Evolutionary conservation across 2,797 vertebrate species (phyloP).

Genomic region (Pangasius djambal): DNA sequence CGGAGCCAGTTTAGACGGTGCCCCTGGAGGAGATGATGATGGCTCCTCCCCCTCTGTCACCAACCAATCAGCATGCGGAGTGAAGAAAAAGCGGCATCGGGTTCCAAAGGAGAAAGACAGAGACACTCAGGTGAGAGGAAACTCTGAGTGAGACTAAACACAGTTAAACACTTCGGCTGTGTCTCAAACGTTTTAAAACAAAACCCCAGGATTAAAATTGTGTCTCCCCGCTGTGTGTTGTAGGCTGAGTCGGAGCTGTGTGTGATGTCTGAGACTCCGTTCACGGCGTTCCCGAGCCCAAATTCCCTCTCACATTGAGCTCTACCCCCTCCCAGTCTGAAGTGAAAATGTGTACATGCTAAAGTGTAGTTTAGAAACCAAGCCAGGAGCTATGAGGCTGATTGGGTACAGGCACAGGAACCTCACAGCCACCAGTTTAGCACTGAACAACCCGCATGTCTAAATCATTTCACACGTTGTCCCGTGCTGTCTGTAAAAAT

Average conservation of each 20-base stretch:
- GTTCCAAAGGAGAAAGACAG: conserved; percentile 74
- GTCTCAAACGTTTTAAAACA: background rate
- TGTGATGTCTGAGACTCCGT: background rate
- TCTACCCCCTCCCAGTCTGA: background rate
- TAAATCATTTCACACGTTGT: background rate
- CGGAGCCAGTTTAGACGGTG: conserved; percentile 65
- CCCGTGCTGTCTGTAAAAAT: background rate
- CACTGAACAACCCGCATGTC: background rate
- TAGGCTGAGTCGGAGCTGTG: conserved; percentile 26
- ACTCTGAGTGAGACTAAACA: background rate
- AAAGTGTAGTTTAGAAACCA: background rate
- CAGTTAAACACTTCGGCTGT: background rate
- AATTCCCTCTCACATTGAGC: conserved; percentile 29
- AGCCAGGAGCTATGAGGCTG: background rate
- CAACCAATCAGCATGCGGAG: conserved; percentile 64
- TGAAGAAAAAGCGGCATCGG: conserved; percentile 77
- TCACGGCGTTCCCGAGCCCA: conserved; percentile 16
- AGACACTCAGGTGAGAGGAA: conserved; percentile 70
- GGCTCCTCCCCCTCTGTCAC: conserved; percentile 62
- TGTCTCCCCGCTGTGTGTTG: background rate
- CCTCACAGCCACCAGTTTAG: background rate
- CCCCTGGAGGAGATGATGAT: conserved; percentile 68
- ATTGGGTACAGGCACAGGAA: background rate
- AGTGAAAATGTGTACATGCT: background rate
- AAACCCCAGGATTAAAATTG: background rate